These are phyloP conservation scores for Heliocidaris erythrogramma DNA, from an alignment of 35 echinoderm and acorn worm species.

Conservation along the genomic window DNA sequence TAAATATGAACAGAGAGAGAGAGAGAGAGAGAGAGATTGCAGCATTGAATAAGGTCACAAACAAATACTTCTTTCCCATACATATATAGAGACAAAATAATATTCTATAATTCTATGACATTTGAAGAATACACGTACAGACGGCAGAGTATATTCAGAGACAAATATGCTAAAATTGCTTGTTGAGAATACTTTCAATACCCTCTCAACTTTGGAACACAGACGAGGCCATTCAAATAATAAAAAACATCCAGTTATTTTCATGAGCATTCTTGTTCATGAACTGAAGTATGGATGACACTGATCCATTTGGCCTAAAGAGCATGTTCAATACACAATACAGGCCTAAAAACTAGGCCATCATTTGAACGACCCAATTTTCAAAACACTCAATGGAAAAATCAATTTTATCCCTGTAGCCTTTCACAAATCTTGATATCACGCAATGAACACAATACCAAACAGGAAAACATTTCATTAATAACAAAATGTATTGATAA, in stretches of 20 bases:
- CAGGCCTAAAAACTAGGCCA: neutral
- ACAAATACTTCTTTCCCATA: neutral
- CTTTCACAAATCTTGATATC: neutral
- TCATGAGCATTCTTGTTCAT: neutral
- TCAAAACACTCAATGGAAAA: neutral
- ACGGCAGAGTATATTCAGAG: neutral
- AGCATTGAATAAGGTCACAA: neutral
- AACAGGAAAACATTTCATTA: neutral
- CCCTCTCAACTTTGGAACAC: neutral
- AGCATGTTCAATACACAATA: conserved; percentile 12
- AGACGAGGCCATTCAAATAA: neutral
- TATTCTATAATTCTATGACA: neutral
- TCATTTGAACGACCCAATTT: neutral
- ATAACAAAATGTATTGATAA: neutral
- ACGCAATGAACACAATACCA: neutral
- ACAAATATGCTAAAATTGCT: neutral
- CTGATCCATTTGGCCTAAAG: neutral
- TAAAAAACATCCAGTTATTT: neutral
- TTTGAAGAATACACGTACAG: neutral
- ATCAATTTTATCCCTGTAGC: neutral
- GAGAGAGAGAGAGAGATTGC: neutral
- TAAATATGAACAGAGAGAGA: neutral
- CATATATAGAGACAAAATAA: neutral
- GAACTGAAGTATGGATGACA: neutral
- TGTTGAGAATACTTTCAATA: neutral